Evolutionary conservation across 2,888 invertebrate species (phyloP), one percentile per base, ranked within the genome.

Genomic region (Sarcophaga rosellei): DNA sequence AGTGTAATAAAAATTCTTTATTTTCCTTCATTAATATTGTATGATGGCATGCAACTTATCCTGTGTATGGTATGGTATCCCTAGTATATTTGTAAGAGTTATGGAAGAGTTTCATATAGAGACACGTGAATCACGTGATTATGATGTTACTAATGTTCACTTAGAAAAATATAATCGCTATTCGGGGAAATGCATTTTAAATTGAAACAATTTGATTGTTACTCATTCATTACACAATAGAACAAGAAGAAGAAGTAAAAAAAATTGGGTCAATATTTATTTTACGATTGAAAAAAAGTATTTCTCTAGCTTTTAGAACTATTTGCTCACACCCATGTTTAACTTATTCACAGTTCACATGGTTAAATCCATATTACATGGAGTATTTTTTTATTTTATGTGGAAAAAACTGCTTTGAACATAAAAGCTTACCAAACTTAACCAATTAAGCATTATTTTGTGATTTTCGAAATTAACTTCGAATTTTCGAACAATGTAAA

Each of bases 11-110:
- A 85, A 81, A 78, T 78, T 81, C 70, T 75, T 79, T 85, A 53
- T 85, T 76, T 82, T 80, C 73, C 82, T 57, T 35, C 35, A 81
- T 81, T 86, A 78, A 84, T 81, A 81, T 75, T 69, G n/a, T 68
- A 74, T 84, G 62, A 25, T 81, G 69, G 70, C 86, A 86, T 86
- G 86, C 86, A 84, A 84, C 61, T 11, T 66, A 74, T 74, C 47
- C 63, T 74, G 70, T 8, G 10, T 35, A 10, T 11, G n/a, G n/a
- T n/a, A n/a, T n/a, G 63, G 47, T 20, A 53, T 79, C 47, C 20
- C 63, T 25, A 44, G 75, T 73, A 4, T 17, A 17, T 45, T 21
- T 72, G 59, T 15, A 57, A 53, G n/a, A 20, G 17, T 47, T 59
- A 35, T 20, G 35, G 68, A 72, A 65, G 69, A 53, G 53, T 78